Evolutionary conservation across 2,113 vertebrate species (phyloP).

Genomic region (Camelus bactrianus): DNA sequence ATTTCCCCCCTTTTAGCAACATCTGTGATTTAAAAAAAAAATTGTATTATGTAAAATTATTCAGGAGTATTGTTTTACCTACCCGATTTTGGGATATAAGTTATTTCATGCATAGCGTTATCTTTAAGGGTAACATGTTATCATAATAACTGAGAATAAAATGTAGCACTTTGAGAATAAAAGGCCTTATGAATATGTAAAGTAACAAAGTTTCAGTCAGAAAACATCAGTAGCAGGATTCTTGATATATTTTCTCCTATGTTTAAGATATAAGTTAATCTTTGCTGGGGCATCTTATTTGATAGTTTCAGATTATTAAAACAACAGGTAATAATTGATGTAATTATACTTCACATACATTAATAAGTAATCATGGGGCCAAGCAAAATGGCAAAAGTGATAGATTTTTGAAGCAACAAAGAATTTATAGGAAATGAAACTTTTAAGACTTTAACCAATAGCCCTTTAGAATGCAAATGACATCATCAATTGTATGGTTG

Average conservation of each 20-base stretch:
- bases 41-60: slow-evolving; percentile 84
- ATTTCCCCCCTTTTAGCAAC: slow-evolving; percentile 82
- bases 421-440: slow-evolving; percentile 20
- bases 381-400: slow-evolving; percentile 47
- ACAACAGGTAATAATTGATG: slow-evolving; percentile 15
- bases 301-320: slow-evolving; percentile 47
- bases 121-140: slow-evolving; percentile 77
- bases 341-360: slow-evolving; percentile 34
- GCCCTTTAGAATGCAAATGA: slow-evolving; percentile 65
- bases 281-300: slow-evolving; percentile 34
- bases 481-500: slow-evolving; percentile 75
- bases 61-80: slow-evolving; percentile 78
- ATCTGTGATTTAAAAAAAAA: slow-evolving; percentile 83
- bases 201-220: slow-evolving; percentile 65
- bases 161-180: slow-evolving; percentile 66
- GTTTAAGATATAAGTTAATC: slow-evolving; percentile 34
- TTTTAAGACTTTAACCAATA: slow-evolving; percentile 66
- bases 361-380: background rate
- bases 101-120: slow-evolving; percentile 79
- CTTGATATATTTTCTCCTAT: slow-evolving; percentile 5
- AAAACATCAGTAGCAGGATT: slow-evolving; percentile 24
- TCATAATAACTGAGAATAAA: slow-evolving; percentile 75
- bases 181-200: slow-evolving; percentile 71
- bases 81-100: slow-evolving; percentile 78
- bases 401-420: slow-evolving; percentile 18